Evolutionary conservation across 2,888 invertebrate species (phyloP), one percentile per base, ranked within the genome.

Genomic region (Lepidochrysops patricia): DNA sequence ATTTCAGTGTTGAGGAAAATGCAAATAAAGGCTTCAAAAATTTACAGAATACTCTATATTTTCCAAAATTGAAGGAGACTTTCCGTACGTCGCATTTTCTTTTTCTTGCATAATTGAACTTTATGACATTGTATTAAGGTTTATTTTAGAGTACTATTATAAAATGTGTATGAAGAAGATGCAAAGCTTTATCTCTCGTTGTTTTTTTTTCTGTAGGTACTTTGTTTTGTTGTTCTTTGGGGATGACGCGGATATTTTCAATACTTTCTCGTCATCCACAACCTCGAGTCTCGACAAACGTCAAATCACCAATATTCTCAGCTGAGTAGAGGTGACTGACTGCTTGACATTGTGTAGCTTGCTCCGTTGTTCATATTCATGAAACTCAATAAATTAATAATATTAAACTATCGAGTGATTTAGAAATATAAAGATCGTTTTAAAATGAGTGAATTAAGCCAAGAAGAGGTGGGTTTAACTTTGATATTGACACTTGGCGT

Each of bases 401-500:
- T 54, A 32, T 12, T 54, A 12, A 15, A 54, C 27, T 32, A 54
- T 29, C 32, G 7, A 54, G 54, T 62, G 59, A 13, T 58, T 60
- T 35, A 57, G 58, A 70, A 69, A 71, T 70, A 66, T 71, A 72
- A 74, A 69, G 66, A 67, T 71, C 66, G 66, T 67, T 69, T 70
- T 74, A 81, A 68, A 69, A 95, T 95, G 95, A 95, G 95, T 89
- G 96, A 96, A 91, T 90, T 96, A 72, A 95, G 94, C 78, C 95
- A 95, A 82, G 96, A 96, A 88, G 96, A 96, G 94, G 96, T 95
- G 89, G 92, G 93, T 90, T 66, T 66, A 68, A 72, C 74, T 80
- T 80, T 79, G 79, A 81, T 77, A 77, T 82, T 80, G 81, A 76
- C 76, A 75, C 77, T 79, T 79, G 79, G 76, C 73, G 74, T 83